Evolutionary conservation across 2,888 invertebrate species (phyloP), one percentile per base, ranked within the genome.

Genomic region (Oscheius sp.): DNA sequence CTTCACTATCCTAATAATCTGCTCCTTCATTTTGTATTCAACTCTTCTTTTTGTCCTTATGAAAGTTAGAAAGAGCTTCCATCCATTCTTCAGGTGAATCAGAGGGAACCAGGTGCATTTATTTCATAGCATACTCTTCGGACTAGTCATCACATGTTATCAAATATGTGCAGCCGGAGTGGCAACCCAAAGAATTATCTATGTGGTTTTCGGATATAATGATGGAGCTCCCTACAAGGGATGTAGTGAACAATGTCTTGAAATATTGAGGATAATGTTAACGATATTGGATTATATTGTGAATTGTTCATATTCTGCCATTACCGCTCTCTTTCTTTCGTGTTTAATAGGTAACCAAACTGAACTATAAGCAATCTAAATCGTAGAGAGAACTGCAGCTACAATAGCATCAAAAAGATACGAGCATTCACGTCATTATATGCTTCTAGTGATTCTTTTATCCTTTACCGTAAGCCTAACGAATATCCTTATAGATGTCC

Each of bases 1-100:
- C 36, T 62, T 62, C 22, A 38, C 50, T 20, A 28, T 45, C 12
- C 45, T 62, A 2, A 49, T 62, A 26, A 44, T 49, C 24, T 32
- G 30, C 14, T 62, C 62, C 6, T 47, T 62, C n/a, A 26, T 45
- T 1, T 12, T 62, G 22, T 62, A 32, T 33, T 22, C 62, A 9
- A 8, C 28, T 8, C 24, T 62, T 17, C 28, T 62, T 24, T n/a
- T 26, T 2, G 50, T 62, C 4, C 33, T 44, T 6, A 22, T 62
- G 26, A 47, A 47, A 24, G 49, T 62, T 30, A 12, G 62, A 1
- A 28, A 49, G 17, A 22, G 47, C 38, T 62, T 62, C 36, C 62
- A 62, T 36, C 62, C 62, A n/a, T 62, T 62, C 47, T 62, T 62
- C 32, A 62, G 62, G 62, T 49, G 26, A 49, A 8, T 28, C 20